Evolutionary conservation across 2,888 invertebrate species (phyloP), one percentile per base, ranked within the genome.

Genomic region (Tipula helvola): DNA sequence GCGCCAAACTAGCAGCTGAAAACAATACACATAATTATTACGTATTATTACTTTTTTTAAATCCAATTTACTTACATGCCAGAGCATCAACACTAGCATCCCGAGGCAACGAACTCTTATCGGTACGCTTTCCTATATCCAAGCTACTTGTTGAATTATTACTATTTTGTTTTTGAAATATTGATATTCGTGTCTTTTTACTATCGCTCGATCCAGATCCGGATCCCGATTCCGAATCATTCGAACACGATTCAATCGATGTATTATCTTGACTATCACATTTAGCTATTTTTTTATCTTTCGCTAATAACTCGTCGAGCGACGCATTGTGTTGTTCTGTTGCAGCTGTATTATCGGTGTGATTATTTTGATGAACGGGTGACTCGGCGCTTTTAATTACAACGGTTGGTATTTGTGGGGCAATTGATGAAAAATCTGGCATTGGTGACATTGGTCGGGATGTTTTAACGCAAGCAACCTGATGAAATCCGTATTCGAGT

Each of bases 401-500:
- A 85, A 16, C 10, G 5, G 3, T 86, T 42, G 88, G 88, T 85
- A 89, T 87, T 3, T 88, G 89, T 88, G 2, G 90, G 89, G 87
- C 90, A 90, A 86, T 90, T 87, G 88, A 91, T 89, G 88, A 93
- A 87, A 94, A 95, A 88, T 94, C 93, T 0, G 95, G 95, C 92
- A 95, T 94, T 0, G 95, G 95, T 13, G 95, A 95, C 92, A 95
- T 93, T 0, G 95, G 95, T 87, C 95, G 93, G 0, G 95, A 95
- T 57, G 95, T 93, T 89, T 95, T 86, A 89, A 96, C 95, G 92
- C 96, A 97, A 47, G 97, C 97, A 86, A 97, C 95, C 90, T 96
- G 95, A 88, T 94, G 92, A 83, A 98, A 93, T 1, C 98, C 98
- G 89, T 93, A 94, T 90, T 98, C 97, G 88, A 98, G 93, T 92